These are phyloP conservation scores for Lasioglossum leucozonium DNA, from an alignment of 2,888 invertebrate genomes.

Conservation along the genomic window DNA sequence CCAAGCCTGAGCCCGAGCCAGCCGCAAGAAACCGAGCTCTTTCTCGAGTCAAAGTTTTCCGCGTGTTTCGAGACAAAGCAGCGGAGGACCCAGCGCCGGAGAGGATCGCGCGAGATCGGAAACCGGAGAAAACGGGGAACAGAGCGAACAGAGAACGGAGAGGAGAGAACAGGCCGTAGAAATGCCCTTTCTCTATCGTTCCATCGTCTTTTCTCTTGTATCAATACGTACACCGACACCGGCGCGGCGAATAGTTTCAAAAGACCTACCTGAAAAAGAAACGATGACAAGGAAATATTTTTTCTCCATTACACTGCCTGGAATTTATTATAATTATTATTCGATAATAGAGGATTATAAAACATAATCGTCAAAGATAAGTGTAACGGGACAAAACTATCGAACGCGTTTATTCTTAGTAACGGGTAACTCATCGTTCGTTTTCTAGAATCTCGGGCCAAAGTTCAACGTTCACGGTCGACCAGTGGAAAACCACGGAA, in stretches of 20 bases:
- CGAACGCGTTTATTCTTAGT: too few species aligned
- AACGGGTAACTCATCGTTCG: background rate
- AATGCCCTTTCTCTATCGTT: background rate
- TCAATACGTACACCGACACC: slow-evolving; percentile 2
- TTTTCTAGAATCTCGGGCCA: background rate
- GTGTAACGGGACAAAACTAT: too few species aligned
- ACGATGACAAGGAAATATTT: too few species aligned
- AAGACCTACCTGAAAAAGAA: background rate
- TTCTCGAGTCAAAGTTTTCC: slow-evolving; percentile 79
- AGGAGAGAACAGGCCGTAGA: background rate
- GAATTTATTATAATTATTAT: background rate
- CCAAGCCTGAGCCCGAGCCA: slow-evolving; percentile 74
- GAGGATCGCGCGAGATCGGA: slow-evolving; percentile 45
- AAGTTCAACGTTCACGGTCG: background rate
- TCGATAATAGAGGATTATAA: background rate
- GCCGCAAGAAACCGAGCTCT: slow-evolving; percentile 77
- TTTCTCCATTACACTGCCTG: too few species aligned
- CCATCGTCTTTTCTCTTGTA: background rate
- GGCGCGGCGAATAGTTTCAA: background rate
- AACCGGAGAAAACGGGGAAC: background rate
- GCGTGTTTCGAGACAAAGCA: slow-evolving; percentile 72
- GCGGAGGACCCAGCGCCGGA: slow-evolving; percentile 20
- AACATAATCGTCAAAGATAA: too few species aligned
- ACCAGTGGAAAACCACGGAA: background rate
- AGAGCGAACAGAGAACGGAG: background rate